Percentiles rank a stretch among this genome's conserved stretches.
These are phyloP conservation scores for Echinarachnius parma DNA, from an alignment of 53 echinoderm and acorn worm species.

Conservation along the genomic window DNA sequence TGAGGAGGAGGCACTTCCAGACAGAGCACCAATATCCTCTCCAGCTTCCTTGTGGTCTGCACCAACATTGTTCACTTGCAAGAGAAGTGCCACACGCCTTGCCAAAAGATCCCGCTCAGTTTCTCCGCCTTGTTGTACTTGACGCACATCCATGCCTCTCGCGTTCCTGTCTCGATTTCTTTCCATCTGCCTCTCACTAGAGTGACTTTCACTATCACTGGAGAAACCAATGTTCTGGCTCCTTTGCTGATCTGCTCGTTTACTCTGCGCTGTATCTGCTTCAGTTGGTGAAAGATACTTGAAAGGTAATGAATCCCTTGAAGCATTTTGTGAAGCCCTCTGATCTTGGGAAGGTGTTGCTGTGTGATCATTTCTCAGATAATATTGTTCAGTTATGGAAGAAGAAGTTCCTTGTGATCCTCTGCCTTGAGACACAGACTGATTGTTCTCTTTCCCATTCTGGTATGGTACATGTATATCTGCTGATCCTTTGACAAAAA, in stretches of 20 bases:
- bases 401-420: no score
- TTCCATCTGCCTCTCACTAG: background rate
- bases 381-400: no score
- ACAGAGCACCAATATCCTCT: no score
- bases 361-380: no score
- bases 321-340: slow-evolving; percentile 2
- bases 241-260: slow-evolving; percentile 71
- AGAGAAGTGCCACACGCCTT: slow-evolving; percentile 77
- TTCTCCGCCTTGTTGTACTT: slow-evolving; percentile 1
- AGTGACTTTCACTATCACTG: slow-evolving; percentile 26
- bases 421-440: no score
- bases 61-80: slow-evolving; percentile 59
- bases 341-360: background rate
- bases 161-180: background rate
- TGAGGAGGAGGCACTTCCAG: slow-evolving; percentile 67
- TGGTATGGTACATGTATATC: no score
- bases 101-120: slow-evolving; percentile 67
- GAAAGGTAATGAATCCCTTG: slow-evolving; percentile 8
- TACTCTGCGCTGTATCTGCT: slow-evolving; percentile 41
- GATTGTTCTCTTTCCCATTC: no score
- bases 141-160: background rate
- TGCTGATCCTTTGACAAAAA: slow-evolving; percentile 3
- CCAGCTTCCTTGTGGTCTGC: no score
- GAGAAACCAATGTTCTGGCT: slow-evolving; percentile 25
- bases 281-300: slow-evolving; percentile 24